Evolutionary conservation across 2,888 invertebrate species (phyloP), one percentile per base, ranked within the genome.

Genomic region (Drosophila kanekoi): DNA sequence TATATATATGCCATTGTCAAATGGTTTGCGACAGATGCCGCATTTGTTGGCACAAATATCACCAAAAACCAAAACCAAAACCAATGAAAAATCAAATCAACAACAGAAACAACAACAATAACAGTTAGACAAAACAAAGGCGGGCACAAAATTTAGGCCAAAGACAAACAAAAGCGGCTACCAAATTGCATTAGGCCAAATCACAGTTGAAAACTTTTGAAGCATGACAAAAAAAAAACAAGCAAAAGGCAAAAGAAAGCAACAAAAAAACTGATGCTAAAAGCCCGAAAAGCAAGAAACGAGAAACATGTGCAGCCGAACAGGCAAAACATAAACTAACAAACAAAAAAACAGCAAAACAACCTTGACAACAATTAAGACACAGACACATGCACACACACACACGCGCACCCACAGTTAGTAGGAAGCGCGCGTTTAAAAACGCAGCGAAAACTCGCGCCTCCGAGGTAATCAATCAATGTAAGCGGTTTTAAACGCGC

Each of bases 321-420:
- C 54, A 35, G 56, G 43, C 47, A 51, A 61, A 64, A 58, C 52
- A 58, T 47, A 49, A 51, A 65, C 43, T 38, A 48, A 49, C 59
- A 49, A 72, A 51, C 20, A 18, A 13, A 11, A 33, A 48, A 48
- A 9, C 48, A 48, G 54, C 51, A 82, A 62, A 81, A 76, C 88
- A 85, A 72, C 83, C 88, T 88, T 88, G 88, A 86, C 86, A 82
- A 85, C 83, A 83, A 83, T 83, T 85, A 86, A 82, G 79, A 28
- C 28, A 28, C 18, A 18, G 18, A 44, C 13, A 49, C 82, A 79
- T 61, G 62, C 49, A 47, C 53, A 56, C 51, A 28, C 6, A 47
- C 53, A 68, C 57, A 35, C 6, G 38, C 13, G 65, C 64, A 40
- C 4, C 32, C 9, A 23, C 14, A 49, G n/a, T 44, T 45, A 33